phyloP scores from a whole-genome alignment of 1,140 invertebrate genomes.

The Diachasma alloeum region DNA sequence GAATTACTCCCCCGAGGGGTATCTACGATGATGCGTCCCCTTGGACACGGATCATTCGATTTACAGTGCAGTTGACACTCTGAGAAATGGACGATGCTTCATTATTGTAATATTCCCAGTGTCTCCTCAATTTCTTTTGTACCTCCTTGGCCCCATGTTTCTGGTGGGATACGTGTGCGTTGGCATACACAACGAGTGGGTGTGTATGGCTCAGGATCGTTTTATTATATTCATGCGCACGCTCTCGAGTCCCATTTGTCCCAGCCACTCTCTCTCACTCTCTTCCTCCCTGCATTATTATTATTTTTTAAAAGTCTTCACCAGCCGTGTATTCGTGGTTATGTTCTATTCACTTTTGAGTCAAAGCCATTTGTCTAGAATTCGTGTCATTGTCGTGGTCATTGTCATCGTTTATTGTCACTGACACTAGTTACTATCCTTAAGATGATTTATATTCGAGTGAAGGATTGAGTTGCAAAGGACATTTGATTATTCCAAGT shows the following conservation, averaged over 20 bases:
- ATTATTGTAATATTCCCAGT: slow-evolving; percentile 54
- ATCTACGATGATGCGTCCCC: slow-evolving; percentile 11
- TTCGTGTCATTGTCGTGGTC: slow-evolving; percentile 13
- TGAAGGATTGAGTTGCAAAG: neutral
- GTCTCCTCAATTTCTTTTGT: neutral
- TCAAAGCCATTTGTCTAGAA: neutral
- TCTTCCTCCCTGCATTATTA: neutral
- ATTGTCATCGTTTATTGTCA: slow-evolving; percentile 16
- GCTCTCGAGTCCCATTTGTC: slow-evolving; percentile 48
- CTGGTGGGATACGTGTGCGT: neutral
- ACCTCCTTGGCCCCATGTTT: neutral
- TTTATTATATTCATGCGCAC: slow-evolving; percentile 57
- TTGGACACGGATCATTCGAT: slow-evolving; percentile 27
- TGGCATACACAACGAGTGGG: slow-evolving; percentile 3
- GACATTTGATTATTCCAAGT: neutral
- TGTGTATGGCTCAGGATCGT: neutral
- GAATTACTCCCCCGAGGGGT: slow-evolving; percentile 1
- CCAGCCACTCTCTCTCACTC: slow-evolving; percentile 32
- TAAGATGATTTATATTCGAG: neutral
- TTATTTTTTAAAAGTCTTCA: neutral
- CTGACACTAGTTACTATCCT: neutral
- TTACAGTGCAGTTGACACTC: slow-evolving; percentile 63
- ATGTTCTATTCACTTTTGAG: neutral
- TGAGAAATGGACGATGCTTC: slow-evolving; percentile 62
- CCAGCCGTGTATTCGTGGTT: neutral